Base-by-base conservation (phyloP, 2,888 invertebrate species). In the Polydrusus tereticollis region DNA sequence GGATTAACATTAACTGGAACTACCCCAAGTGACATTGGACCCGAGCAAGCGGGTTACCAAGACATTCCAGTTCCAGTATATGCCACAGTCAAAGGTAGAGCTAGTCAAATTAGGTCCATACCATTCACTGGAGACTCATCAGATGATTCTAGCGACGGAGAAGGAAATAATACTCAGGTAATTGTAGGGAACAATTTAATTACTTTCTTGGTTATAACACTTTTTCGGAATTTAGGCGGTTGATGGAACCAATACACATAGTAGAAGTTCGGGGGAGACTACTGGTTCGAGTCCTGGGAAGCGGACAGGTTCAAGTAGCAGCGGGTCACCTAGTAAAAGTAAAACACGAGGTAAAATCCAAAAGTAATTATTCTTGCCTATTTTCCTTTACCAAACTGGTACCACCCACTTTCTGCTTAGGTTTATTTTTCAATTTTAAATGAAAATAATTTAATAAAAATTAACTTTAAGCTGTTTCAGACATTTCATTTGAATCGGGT, bases 101-200 rank as follows among this genome's bases (percentile, higher is more conserved):
- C 97, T 77, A 96, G 97, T 85, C 97, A 97, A 87, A 98, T 98
- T 79, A 89, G 97, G 78, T 97, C 96, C 50, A 95, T 97, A 90
- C 97, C 97, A 7, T 97, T 98, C 84, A 95, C 95, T 14, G 97
- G 97, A 1, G 97, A 98, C 80, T 96, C 96, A 3, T 95, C 96
- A 0, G 96, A 96, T 82, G 97, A 98, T 83, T 97, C 96, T 1
- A 96, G 96, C 8, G 97, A 97, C 82, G 96, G 97, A 26, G 96
- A 96, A 84, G 94, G 86, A 65, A 86, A 87, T 74, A 86, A 86
- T 77, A 85, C 86, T 47, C 72, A 72, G 64, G 72, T 67, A 59
- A 36, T 20, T 18, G 12, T 0, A 41, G 1, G 2, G 7, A 33
- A 33, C 10, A 10, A 33, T 10, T 33, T 33, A 10, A 1, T 6